Base-by-base conservation (phyloP, 2,888 invertebrate genomes). In the Laspeyria flexula region DNA sequence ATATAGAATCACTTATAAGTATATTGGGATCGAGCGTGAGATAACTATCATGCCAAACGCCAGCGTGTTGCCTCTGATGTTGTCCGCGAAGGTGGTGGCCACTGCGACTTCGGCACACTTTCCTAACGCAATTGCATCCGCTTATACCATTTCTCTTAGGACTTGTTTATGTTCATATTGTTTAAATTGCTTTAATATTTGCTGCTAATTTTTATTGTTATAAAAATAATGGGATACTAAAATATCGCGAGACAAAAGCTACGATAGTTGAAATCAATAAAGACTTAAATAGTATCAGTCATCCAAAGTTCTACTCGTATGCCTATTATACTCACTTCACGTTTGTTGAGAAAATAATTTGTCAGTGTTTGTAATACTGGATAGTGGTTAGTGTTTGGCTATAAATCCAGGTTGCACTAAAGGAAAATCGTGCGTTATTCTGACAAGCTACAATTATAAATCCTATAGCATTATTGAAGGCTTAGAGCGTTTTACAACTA, bases 101-200 rank as follows among this genome's bases (percentile, higher is more conserved):
- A 67, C 71, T 69, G 64, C 71, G 68, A 78, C 71, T 75, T 72
- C 79, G 88, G 74, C 88, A 85, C 79, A 90, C 90, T 90, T 90
- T 88, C 86, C 79, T 85, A 79, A 81, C 73, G 75, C 69, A 77
- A 80, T 77, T 74, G 77, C 78, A 86, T 88, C 87, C 86, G 88
- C 78, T 68, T 82, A 62, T 67, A 63, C 62, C 67, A 73, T 81
- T 81, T 81, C 81, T 83, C 69, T 73, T 68, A 79, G 73, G 76
- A 74, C 79, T 80, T 73, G 77, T 81, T 82, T 73, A 77, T 77
- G 60, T 58, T 55, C 55, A 54, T 75, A 79, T 81, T 83, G 78
- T 81, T 73, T 56, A 60, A 73, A 71, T 44, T 55, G 62, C 43
- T 29, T 4, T 33, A 42, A 30, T 40, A 30, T 25, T 18, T 37